A percentile compares a stretch with the other conserved stretches of the same genome.
Conservation (phyloP, 2,888 invertebrate genomes). For the Diarsia brunnea region DNA sequence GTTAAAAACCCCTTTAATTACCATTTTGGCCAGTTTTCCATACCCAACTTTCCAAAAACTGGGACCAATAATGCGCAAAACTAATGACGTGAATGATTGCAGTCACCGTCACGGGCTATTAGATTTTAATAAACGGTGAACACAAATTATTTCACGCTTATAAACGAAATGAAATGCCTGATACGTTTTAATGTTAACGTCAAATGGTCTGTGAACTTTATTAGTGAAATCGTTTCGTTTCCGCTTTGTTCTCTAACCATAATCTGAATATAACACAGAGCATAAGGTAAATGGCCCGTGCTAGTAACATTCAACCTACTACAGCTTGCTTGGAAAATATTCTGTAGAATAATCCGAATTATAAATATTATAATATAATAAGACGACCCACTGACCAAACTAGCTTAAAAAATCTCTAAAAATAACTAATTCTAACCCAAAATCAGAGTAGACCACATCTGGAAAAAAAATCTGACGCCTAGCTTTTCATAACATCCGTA, state of each 20-base stretch:
- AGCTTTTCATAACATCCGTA: background rate
- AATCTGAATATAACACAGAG: constrained; percentile 1
- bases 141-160: constrained; percentile 30
- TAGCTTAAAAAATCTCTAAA: background rate
- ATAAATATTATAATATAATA: too few species aligned
- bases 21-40: background rate
- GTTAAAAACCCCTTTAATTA: background rate
- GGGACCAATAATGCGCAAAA: background rate
- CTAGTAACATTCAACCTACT: background rate
- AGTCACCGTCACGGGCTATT: constrained; percentile 22
- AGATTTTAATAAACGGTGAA: constrained; percentile 27
- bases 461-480: background rate
- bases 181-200: constrained; percentile 36
- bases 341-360: background rate
- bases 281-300: constrained; percentile 1
- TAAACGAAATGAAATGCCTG: constrained; percentile 15
- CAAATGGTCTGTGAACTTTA: constrained; percentile 42
- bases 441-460: too few species aligned
- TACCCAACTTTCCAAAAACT: background rate
- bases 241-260: constrained; percentile 15
- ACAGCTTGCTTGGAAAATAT: background rate
- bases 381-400: background rate
- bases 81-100: constrained; percentile 17
- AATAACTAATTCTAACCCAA: background rate
- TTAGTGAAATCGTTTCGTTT: constrained; percentile 22